Base-by-base conservation (phyloP, 2,113 vertebrate genomes). In the Aptenodytes patagonicus region DNA sequence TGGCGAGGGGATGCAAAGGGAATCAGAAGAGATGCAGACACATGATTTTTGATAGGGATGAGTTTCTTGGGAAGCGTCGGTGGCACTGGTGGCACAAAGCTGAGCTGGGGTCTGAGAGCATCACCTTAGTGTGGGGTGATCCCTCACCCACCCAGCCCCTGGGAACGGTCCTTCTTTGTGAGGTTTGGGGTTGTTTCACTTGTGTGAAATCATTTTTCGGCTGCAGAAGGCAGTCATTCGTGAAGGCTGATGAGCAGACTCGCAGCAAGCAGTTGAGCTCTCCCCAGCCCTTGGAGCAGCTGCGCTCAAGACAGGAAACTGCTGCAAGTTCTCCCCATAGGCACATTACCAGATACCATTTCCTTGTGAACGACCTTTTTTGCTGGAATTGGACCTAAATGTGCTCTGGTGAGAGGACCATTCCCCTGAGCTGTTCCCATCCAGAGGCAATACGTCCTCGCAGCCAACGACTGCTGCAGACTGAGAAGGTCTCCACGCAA, bases 201-300 rank as follows among this genome's bases (percentile, higher is more conserved):
- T 11, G 3, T 34, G 24, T 69, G 38, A 57, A 62, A 32, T 66
- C 0, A 0, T 1, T 19, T 49, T 65, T 81, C 3, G 1, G 38
- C 29, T 29, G 4, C 0, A 0, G 46, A 69, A 44, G 15, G 52
- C 0, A 0, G 26, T 49, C 3, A 4, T 8, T 70, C 1, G 0
- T 3, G 3, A 52, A 68, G 36, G 62, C 19, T 76, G 87, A 44
- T 2, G 8, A 51, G n/a, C n/a, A 93, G 51, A 32, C 18, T 49
- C 22, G 2, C 28, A 77, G 49, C 54, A 84, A 31, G 44, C 1
- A 1, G 36, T 25, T 0, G 0, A 88, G 36, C 22, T 77, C 40
- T 61, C 54, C 42, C 24, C 29, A 36, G 86, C 34, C 55, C 64
- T 62, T 70, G 54, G 52, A 87, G 69, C 52, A 83, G 86, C 83